These are phyloP conservation scores for Heliconius hermathena DNA, from an alignment of 1,140 invertebrate genomes.

Conservation along the genomic window DNA sequence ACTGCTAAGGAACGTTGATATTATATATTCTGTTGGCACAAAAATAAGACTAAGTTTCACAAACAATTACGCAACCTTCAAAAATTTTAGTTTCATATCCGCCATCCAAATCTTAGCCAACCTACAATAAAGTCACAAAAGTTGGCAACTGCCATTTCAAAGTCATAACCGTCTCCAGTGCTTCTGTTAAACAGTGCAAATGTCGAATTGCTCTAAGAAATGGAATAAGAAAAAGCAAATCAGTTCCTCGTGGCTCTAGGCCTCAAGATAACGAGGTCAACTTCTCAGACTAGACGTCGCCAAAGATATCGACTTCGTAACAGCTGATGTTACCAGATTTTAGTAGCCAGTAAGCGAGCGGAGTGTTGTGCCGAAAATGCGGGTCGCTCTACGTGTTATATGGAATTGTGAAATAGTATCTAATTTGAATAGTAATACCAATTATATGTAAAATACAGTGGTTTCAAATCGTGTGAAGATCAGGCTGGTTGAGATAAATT, in stretches of 20 bases:
- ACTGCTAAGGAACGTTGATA: too few relatives aligned
- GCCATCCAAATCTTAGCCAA: neutral
- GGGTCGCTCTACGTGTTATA: neutral
- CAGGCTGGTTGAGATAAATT: neutral
- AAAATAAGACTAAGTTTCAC: neutral
- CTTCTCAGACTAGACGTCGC: conserved; percentile 71
- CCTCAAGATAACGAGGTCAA: conserved; percentile 64
- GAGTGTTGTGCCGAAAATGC: conserved; percentile 43
- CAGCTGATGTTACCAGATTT: conserved; percentile 68
- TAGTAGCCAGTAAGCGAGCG: conserved; percentile 54
- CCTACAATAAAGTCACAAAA: neutral
- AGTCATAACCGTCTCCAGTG: conserved; percentile 2
- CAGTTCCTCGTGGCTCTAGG: conserved; percentile 44
- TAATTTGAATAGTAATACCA: neutral
- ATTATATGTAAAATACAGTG: neutral
- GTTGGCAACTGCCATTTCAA: conserved; percentile 1
- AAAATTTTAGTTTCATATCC: neutral
- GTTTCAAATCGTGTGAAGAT: neutral
- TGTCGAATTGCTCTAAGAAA: conserved; percentile 20
- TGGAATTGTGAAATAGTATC: neutral
- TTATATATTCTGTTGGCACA: too few relatives aligned
- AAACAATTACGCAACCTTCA: neutral
- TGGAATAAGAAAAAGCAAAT: conserved; percentile 38
- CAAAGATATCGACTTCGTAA: conserved; percentile 67
- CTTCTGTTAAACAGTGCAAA: neutral